Conservation (phyloP, 2,888 invertebrate genomes). For the Nezara viridula region DNA sequence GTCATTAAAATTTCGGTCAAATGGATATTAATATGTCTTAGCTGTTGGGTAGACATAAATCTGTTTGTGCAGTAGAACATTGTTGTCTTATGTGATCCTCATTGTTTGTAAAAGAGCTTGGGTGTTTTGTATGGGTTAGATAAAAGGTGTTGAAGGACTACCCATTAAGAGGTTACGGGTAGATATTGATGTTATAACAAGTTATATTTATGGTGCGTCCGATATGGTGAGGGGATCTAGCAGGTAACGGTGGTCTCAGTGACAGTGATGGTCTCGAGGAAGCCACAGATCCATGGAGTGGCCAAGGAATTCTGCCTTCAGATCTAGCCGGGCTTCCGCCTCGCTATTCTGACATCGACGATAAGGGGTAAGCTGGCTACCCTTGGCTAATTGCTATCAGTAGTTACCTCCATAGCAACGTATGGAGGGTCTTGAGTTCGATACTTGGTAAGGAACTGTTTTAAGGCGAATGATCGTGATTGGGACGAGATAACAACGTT, state of each 20-base stretch:
- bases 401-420: constrained; percentile 19
- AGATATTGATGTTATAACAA: not conserved
- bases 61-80: not conserved
- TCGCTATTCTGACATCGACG: constrained; percentile 54
- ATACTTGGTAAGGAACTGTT: too few relatives aligned
- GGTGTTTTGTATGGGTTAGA: constrained; percentile 30
- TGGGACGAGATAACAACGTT: too few relatives aligned
- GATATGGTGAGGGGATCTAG: constrained; percentile 15
- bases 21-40: not conserved
- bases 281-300: not conserved
- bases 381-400: not conserved
- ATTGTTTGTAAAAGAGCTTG: constrained; percentile 24
- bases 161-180: not conserved
- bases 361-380: constrained; percentile 52
- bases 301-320: constrained; percentile 56
- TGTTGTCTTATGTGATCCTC: not conserved
- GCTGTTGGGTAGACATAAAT: not conserved
- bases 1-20: too few relatives aligned
- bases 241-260: constrained; percentile 28
- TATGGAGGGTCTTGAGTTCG: too few relatives aligned
- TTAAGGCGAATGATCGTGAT: too few relatives aligned
- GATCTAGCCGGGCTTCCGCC: constrained; percentile 57
- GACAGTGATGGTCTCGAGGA: constrained; percentile 53
- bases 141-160: not conserved
- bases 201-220: constrained; percentile 12